phyloP scores from a whole-genome alignment of 2,113 vertebrate species.

The Chloroceryle aenea region DNA sequence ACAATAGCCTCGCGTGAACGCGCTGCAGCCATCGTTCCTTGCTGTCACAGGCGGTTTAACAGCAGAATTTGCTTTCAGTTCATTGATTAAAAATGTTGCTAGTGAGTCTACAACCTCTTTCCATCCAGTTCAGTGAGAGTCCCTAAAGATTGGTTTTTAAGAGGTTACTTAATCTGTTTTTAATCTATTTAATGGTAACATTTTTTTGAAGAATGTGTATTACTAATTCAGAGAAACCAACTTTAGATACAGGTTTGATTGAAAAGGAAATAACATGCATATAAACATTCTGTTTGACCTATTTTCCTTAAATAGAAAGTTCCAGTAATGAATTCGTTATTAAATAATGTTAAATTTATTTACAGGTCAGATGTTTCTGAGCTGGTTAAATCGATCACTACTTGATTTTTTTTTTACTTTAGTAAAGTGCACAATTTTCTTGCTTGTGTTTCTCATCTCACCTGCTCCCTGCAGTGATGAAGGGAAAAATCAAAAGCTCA shows the following conservation, averaged over 20 bases:
- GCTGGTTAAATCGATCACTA: not conserved
- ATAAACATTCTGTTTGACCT: not conserved
- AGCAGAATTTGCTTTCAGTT: not conserved
- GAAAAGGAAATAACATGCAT: not conserved
- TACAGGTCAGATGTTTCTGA: not conserved
- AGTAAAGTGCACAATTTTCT: not conserved
- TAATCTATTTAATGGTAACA: not conserved
- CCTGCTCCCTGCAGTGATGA: not conserved
- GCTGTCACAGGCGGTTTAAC: not conserved
- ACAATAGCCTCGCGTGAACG: not conserved
- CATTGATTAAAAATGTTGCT: not conserved
- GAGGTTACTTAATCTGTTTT: not conserved
- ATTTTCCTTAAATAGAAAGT: not conserved
- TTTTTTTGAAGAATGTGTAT: not conserved
- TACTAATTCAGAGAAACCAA: constrained; percentile 1
- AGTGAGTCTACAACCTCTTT: not conserved
- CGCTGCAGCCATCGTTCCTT: not conserved
- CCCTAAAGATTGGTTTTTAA: not conserved
- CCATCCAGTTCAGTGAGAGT: not conserved
- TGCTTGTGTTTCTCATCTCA: not conserved
- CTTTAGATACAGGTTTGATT: not conserved
- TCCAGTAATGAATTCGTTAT: not conserved
- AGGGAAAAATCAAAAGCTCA: not conserved
- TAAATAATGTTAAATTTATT: not conserved
- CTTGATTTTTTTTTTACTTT: not conserved